Evolutionary conservation across 2,113 vertebrate genomes (phyloP), one percentile per base, ranked within the genome.

Genomic region (Oenanthe oenanthe): DNA sequence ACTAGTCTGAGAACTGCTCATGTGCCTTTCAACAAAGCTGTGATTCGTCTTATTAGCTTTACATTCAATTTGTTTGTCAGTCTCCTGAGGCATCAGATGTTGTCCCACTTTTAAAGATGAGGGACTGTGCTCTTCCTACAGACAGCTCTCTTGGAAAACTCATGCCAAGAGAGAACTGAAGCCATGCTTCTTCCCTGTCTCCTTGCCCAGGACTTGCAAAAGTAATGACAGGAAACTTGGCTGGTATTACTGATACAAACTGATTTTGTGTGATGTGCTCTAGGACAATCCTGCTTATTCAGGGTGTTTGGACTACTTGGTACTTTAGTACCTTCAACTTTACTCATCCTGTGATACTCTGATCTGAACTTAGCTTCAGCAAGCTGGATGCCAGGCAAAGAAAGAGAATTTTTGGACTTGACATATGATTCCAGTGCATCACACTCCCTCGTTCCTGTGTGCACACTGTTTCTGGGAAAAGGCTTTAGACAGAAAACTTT

Each of bases 21-120:
- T 29, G 5, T 53, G 43, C 17, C 53, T 92, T 94, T 91, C 85
- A 94, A 86, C 21, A 65, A 94, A 92, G 48, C 19, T 82, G 16
- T 81, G 51, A 71, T 76, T 93, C 76, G 13, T 70, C 85, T 85
- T 80, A 53, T 63, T 74, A 84, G 21, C 6, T 74, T 77, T 77
- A 36, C 77, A 63, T 71, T 80, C 76, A 71, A 60, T 79, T 74
- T 71, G 21, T 81, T 92, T 92, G n/a, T 36, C 31, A 56, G 17
- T 22, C 62, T 80, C 65, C n/a, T 71, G 68, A 77, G 51, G 12
- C n/a, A 73, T 85, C 26, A 80, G 9, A 34, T 88, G n/a, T 54
- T 88, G 67, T 48, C 20, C 29, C 38, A 4, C 15, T 42, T 82
- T 77, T 60, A 86, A 80, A 84, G 92, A 58, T 0, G 3, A 90